These are phyloP conservation scores for Hemithea aestivaria DNA, from an alignment of 2,888 invertebrate genomes.

Conservation along the genomic window DNA sequence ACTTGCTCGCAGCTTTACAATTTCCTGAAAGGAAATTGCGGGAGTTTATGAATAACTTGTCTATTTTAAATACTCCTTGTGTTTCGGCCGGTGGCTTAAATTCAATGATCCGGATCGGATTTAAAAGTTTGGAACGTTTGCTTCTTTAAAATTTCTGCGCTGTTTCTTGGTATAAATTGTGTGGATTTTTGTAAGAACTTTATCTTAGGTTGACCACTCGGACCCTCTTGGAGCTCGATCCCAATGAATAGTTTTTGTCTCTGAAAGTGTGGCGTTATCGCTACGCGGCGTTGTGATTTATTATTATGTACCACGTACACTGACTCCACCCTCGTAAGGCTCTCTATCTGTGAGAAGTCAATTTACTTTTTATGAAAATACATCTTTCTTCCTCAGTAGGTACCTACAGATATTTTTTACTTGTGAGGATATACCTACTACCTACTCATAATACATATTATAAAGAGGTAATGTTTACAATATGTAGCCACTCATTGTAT, in stretches of 20 bases:
- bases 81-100: conserved; percentile 27
- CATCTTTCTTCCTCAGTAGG: conserved; percentile 8
- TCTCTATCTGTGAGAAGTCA: conserved; percentile 14
- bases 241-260: conserved; percentile 31
- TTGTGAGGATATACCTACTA: too few species aligned
- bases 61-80: conserved; percentile 39
- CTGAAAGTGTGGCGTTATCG: conserved; percentile 24
- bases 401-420: too few species aligned
- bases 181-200: conserved; percentile 23
- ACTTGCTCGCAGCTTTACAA: conserved; percentile 56
- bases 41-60: conserved; percentile 52
- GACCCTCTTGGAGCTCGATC: conserved; percentile 27
- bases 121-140: conserved; percentile 14
- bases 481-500: too few species aligned
- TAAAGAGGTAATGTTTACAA: too few species aligned
- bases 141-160: conserved; percentile 20
- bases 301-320: conserved; percentile 27
- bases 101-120: conserved; percentile 28
- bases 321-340: conserved; percentile 11
- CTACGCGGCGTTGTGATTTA: conserved; percentile 27
- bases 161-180: conserved; percentile 25
- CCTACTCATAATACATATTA: too few species aligned
- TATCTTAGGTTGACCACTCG: conserved; percentile 28
- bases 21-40: conserved; percentile 51
- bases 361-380: conserved; percentile 14